Percentiles rank a stretch among this genome's conserved stretches.
phyloP scores from a whole-genome alignment of 2,888 invertebrate species.

The Dolichomitus sp. region DNA sequence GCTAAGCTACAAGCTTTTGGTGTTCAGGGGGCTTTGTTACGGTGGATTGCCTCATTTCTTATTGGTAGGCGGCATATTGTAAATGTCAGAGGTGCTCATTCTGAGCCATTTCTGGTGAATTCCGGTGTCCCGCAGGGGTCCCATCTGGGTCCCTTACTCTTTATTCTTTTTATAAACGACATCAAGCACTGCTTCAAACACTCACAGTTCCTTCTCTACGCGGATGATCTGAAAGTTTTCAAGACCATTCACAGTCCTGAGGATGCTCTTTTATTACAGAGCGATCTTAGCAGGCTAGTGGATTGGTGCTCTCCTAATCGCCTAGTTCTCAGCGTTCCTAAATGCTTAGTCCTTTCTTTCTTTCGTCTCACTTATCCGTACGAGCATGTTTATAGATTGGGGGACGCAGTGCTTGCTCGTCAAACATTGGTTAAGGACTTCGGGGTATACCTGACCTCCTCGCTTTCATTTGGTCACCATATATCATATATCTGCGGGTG shows the following conservation, averaged over 20 bases:
- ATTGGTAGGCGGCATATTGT: neutral
- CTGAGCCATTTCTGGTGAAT: neutral
- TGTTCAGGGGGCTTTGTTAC: neutral
- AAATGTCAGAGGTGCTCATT: neutral
- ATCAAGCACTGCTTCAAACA: no score
- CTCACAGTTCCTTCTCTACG: no score
- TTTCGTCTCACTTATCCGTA: no score
- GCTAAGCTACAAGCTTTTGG: no score
- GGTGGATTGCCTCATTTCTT: neutral
- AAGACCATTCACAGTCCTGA: neutral
- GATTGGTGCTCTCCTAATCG: neutral
- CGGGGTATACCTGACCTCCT: no score
- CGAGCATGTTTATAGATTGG: no score
- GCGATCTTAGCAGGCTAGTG: neutral
- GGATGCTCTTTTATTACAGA: neutral
- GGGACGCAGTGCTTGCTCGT: no score
- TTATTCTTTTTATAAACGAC: neutral
- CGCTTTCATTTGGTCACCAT: no score
- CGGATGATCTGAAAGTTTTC: neutral
- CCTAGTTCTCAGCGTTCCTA: neutral
- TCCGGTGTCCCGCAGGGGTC: neutral
- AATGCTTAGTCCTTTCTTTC: neutral
- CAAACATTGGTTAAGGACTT: no score
- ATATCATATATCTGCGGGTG: no score
- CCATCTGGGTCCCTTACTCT: neutral